Evolutionary conservation across 92 coral and sea anemone genomes (phyloP).

Genomic region (Epizoanthus rinbou): DNA sequence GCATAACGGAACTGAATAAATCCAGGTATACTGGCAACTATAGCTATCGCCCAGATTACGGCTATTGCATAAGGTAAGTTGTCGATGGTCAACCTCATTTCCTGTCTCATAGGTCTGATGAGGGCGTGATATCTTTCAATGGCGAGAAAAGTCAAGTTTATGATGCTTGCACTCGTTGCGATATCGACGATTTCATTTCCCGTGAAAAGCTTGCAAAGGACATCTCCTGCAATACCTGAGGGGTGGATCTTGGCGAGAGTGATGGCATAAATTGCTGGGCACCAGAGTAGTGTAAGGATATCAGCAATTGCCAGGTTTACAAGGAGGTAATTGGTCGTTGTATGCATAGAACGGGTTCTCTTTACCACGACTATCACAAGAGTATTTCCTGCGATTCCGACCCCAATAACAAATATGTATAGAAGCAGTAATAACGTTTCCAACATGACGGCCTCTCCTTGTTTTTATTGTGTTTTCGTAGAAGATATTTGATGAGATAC

Average conservation of each 20-base stretch:
- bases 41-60: background rate
- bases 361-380: conserved; percentile 19
- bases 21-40: conserved; percentile 12
- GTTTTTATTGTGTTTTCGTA: too few relatives aligned
- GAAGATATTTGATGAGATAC: too few relatives aligned
- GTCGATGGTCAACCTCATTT: conserved; percentile 15
- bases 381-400: conserved; percentile 20
- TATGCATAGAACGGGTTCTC: conserved; percentile 29
- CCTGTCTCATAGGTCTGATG: conserved; percentile 1
- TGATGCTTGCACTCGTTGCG: conserved; percentile 30
- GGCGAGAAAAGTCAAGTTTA: conserved; percentile 26
- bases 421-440: background rate
- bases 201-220: conserved; percentile 23
- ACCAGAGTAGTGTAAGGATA: conserved; percentile 22
- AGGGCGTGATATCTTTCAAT: conserved; percentile 39
- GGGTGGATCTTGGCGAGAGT: conserved; percentile 30
- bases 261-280: conserved; percentile 10
- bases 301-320: conserved; percentile 19
- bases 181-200: conserved; percentile 37
- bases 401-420: background rate
- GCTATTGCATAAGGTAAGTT: conserved; percentile 6
- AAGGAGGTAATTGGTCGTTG: conserved; percentile 30
- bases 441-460: background rate
- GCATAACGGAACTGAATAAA: conserved; percentile 17
- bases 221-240: conserved; percentile 25